Base-by-base conservation (phyloP, 2,888 invertebrate genomes). In the Agriopis leucophaearia region DNA sequence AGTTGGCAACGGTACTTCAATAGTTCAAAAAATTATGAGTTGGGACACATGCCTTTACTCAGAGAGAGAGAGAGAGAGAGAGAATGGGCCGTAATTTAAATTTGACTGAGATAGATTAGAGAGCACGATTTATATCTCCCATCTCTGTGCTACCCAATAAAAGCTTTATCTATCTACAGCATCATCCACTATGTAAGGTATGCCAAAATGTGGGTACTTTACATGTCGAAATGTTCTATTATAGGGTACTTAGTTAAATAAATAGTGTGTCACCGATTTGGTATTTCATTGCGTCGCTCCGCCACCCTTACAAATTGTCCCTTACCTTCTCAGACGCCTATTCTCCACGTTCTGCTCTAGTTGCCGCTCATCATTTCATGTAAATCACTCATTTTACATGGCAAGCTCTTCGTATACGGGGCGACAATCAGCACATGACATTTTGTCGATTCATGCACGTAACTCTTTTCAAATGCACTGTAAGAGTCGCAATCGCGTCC, bases 331-430 rank as follows among this genome's bases (percentile, higher is more conserved):
- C 54, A 62, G 57, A 54, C 58, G 62, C 47, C 58, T 50, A 57
- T 56, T 56, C 18, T 27, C 15, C 13, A 60, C 50, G 59, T 62
- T 52, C 56, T 51, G 58, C 59, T 60, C 63, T 59, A 62, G 52
- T 52, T 44, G 54, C 59, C 45, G 16, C 61, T 58, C 56, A 60
- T 66, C 66, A 64, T 68, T 62, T 60, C 57, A 71, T 71, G 66
- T 48, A 71, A 63, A 71, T 68, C 52, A 18, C 44, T 50, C 54
- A 54, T 62, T 64, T 61, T 61, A 61, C 58, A 62, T 61, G 38
- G 40, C 57, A 27, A 10, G 27, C 42, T n/a, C 27, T 42, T 42
- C 42, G 9, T 44, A 18, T 9, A 55, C 18, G 2, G n/a, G n/a
- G n/a, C 1, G 27, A 18, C 18, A 27, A 10, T 3, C 8, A 10